Evolutionary conservation across 1,140 invertebrate genomes (phyloP).

Genomic region (Colletes latitarsis): DNA sequence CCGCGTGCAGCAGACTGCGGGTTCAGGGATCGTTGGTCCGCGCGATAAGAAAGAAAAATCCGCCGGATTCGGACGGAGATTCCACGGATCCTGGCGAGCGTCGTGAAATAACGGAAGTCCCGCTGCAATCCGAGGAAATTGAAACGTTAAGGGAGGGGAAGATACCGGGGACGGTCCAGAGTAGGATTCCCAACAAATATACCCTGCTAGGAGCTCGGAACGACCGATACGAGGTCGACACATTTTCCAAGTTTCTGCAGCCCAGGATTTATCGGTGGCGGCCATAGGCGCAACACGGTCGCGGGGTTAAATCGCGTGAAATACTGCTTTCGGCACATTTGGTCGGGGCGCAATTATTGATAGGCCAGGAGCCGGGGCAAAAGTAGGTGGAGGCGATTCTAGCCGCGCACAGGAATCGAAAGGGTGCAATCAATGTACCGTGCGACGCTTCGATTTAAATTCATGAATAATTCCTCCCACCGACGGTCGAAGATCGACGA

Average conservation of each 20-base stretch:
- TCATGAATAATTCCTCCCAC: conserved; percentile 74
- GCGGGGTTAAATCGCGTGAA: conserved; percentile 70
- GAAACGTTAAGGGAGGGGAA: conserved; percentile 6
- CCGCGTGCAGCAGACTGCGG: not conserved
- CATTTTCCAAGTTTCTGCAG: conserved; percentile 13
- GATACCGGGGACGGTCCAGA: not conserved
- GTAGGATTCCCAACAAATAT: not conserved
- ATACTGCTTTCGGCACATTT: conserved; percentile 68
- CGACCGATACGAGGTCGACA: not conserved
- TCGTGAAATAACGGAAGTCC: conserved; percentile 2
- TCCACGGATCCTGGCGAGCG: not conserved
- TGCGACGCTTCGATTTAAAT: conserved; percentile 73
- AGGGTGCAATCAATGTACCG: conserved; percentile 72
- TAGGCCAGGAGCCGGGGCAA: conserved; percentile 23
- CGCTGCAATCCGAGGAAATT: conserved; percentile 10
- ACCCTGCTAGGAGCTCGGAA: not conserved
- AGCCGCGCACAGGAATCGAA: conserved; percentile 53
- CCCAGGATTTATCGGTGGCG: conserved; percentile 50
- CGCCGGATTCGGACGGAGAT: not conserved
- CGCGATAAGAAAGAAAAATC: not conserved
- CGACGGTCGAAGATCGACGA: conserved; percentile 60
- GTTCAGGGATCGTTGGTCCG: not conserved
- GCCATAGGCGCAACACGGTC: conserved; percentile 40
- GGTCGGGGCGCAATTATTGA: conserved; percentile 68
- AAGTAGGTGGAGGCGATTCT: conserved; percentile 15